Evolutionary conservation across 2,797 vertebrate genomes (phyloP).

Genomic region (Lates japonicus): DNA sequence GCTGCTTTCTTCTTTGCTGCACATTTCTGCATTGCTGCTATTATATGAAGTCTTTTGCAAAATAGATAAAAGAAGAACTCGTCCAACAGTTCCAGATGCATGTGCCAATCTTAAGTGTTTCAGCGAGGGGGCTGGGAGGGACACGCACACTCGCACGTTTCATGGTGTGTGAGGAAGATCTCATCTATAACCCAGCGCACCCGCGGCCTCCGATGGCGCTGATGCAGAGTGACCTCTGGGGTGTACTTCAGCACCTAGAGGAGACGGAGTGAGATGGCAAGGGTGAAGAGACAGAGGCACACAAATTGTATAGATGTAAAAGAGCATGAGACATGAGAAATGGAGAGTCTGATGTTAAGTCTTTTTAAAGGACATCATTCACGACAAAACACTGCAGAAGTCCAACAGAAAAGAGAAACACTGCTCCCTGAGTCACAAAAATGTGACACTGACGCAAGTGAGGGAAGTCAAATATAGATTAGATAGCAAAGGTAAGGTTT

Average conservation of each 20-base stretch:
- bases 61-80: constrained; percentile 46
- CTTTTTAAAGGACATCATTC: constrained; percentile 1
- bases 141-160: constrained; percentile 94
- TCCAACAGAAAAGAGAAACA: not conserved
- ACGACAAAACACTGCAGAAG: constrained; percentile 2
- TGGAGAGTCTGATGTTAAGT: not conserved
- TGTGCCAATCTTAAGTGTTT: constrained; percentile 57
- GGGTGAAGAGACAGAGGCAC: not conserved
- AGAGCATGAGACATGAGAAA: not conserved
- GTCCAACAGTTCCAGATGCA: constrained; percentile 54
- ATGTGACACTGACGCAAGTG: not conserved
- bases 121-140: constrained; percentile 94
- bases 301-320: not conserved
- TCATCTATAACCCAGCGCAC: constrained; percentile 92
- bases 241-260: constrained; percentile 93
- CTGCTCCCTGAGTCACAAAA: not conserved
- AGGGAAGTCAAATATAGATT: constrained; percentile 15
- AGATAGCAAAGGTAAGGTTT: not conserved
- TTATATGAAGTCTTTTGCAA: constrained; percentile 60
- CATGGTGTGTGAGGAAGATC: constrained; percentile 95
- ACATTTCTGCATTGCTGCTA: constrained; percentile 51
- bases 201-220: constrained; percentile 73
- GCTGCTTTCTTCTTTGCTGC: constrained; percentile 48
- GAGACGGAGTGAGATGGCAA: constrained; percentile 8
- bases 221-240: constrained; percentile 85